phyloP scores from a whole-genome alignment of 1,140 invertebrate genomes.

The Capitella teleta region DNA sequence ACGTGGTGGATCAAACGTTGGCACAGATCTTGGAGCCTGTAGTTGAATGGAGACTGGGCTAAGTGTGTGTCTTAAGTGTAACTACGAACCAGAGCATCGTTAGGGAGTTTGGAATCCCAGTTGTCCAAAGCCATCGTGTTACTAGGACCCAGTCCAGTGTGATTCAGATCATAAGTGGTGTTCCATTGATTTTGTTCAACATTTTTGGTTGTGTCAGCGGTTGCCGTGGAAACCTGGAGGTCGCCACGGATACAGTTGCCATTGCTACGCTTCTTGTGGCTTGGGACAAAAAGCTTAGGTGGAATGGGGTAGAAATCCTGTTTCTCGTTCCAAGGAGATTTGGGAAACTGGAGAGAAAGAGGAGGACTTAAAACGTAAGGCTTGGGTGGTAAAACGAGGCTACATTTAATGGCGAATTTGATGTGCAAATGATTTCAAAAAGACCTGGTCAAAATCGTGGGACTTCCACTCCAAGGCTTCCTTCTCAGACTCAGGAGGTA shows the following conservation, averaged over 20 bases:
- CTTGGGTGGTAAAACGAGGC: no score
- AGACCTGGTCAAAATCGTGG: no score
- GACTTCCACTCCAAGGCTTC: no score
- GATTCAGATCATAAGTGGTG: slow-evolving; percentile 21
- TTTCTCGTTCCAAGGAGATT: slow-evolving; percentile 21
- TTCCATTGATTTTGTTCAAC: slow-evolving; percentile 34
- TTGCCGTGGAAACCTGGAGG: slow-evolving; percentile 5
- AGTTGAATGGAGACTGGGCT: neutral
- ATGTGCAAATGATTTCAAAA: no score
- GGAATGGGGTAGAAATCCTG: slow-evolving; percentile 29
- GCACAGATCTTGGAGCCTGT: slow-evolving; percentile 28
- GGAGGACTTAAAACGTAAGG: no score
- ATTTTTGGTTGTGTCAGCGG: slow-evolving; percentile 29
- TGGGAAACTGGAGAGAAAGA: no score
- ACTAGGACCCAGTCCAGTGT: slow-evolving; percentile 24
- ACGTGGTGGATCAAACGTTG: slow-evolving; percentile 31
- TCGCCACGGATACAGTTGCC: slow-evolving; percentile 17
- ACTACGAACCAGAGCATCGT: neutral
- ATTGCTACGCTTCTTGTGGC: slow-evolving; percentile 20
- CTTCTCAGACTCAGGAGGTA: no score
- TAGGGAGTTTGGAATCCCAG: no score
- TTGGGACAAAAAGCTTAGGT: slow-evolving; percentile 26
- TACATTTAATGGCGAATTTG: no score
- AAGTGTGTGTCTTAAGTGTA: neutral
- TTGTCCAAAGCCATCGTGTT: slow-evolving; percentile 34